Base-by-base conservation (phyloP, 1,140 invertebrate species). In the Apolygus lucorum region DNA sequence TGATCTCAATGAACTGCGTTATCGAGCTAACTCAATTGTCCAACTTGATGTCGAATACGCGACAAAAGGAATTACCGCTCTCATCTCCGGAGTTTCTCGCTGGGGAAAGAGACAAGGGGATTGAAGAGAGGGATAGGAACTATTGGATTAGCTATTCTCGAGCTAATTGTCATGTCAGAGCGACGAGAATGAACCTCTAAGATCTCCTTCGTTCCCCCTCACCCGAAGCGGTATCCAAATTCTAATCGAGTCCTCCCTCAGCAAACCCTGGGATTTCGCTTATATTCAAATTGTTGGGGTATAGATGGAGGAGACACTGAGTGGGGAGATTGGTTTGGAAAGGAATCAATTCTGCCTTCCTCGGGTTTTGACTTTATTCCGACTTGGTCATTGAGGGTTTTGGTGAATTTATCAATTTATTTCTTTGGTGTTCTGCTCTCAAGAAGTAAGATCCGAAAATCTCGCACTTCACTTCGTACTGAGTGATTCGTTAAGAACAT, bases 341-440 rank as follows among this genome's bases (percentile, higher is more conserved):
- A 66, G 64, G 34, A 66, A 66, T 66, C 64, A 66, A 66, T 66
- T 66, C 27, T 25, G 34, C 25, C 8, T 66, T 64, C 63, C 25
- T 21, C n/a, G n/a, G n/a, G n/a, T n/a, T n/a, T n/a, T n/a, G n/a
- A n/a, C n/a, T n/a, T n/a, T n/a, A n/a, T n/a, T n/a, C n/a, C n/a
- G n/a, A n/a, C n/a, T n/a, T n/a, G n/a, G n/a, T n/a, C n/a, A n/a
- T n/a, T n/a, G n/a, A n/a, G n/a, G n/a, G n/a, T n/a, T n/a, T n/a
- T n/a, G n/a, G n/a, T n/a, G n/a, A n/a, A n/a, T n/a, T n/a, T n/a
- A n/a, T n/a, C n/a, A n/a, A n/a, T n/a, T n/a, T n/a, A n/a, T n/a
- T n/a, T n/a, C n/a, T n/a, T n/a, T n/a, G n/a, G n/a, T n/a, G n/a
- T n/a, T n/a, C n/a, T n/a, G n/a, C n/a, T n/a, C n/a, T n/a, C n/a